A percentile compares a stretch with the other conserved stretches of the same genome.
Conservation (phyloP, 1,140 invertebrate genomes). For the Drosophila repletoides region DNA sequence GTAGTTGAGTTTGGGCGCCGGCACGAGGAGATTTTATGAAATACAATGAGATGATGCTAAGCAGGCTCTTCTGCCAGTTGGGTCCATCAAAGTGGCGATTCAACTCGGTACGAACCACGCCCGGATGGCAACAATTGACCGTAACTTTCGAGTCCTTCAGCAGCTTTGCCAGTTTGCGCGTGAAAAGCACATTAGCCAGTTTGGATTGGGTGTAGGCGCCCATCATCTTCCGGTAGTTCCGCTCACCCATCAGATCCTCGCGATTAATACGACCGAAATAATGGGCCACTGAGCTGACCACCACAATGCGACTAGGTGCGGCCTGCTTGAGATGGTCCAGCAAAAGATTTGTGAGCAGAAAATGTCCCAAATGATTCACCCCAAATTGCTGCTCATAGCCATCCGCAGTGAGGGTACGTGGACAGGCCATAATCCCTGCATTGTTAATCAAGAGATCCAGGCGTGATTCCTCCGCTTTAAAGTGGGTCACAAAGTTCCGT, state of each 20-base stretch:
- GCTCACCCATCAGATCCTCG: conserved; percentile 87
- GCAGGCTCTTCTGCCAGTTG: conserved; percentile 46
- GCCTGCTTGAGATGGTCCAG: conserved; percentile 85
- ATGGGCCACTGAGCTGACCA: conserved; percentile 74
- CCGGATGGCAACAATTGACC: conserved; percentile 88
- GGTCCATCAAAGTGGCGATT: conserved; percentile 84
- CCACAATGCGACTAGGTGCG: conserved; percentile 84
- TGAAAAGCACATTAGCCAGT: conserved; percentile 90
- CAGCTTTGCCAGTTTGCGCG: conserved; percentile 85
- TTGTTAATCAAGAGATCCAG: conserved; percentile 96
- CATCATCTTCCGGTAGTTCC: conserved; percentile 84
- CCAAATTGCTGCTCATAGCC: conserved; percentile 92
- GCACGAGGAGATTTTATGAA: conserved; percentile 85
- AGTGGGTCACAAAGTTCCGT: conserved; percentile 72
- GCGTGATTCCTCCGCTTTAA: conserved; percentile 84
- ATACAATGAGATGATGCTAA: conserved; percentile 49
- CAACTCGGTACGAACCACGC: conserved; percentile 89
- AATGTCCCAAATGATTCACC: conserved; percentile 92
- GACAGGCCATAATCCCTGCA: conserved; percentile 91
- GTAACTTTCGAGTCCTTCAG: conserved; percentile 86
- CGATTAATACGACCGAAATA: conserved; percentile 87
- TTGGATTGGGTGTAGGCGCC: conserved; percentile 89
- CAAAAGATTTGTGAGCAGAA: conserved; percentile 91
- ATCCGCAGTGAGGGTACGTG: conserved; percentile 86
- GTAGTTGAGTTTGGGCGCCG: conserved; percentile 91